Evolutionary conservation across 2,113 vertebrate genomes (phyloP).

Genomic region (Oncorhynchus mykiss): DNA sequence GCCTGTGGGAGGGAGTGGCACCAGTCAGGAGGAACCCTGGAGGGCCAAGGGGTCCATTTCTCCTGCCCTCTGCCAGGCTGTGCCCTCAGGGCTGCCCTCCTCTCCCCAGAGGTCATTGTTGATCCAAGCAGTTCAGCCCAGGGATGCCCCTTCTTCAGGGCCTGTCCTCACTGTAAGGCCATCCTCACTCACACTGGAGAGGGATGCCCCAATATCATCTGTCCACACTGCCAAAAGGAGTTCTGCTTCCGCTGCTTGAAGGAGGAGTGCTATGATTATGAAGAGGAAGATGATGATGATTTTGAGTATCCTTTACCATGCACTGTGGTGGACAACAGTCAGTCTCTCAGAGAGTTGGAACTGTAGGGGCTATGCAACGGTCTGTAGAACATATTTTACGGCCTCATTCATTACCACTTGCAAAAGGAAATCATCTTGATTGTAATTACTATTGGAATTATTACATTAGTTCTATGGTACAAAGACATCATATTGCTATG

Average conservation of each 20-base stretch:
- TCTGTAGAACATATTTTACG: background rate
- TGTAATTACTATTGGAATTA: too few species aligned
- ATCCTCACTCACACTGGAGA: constrained; percentile 43
- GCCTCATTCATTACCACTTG: background rate
- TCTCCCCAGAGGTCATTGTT: constrained; percentile 20
- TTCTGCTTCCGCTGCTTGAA: constrained; percentile 54
- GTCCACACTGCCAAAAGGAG: constrained; percentile 7
- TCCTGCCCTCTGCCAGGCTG: constrained; percentile 34
- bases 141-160: constrained; percentile 47
- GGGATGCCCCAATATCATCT: constrained; percentile 42
- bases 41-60: too few species aligned
- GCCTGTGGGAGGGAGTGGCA: constrained; percentile 44
- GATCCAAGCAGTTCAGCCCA: background rate
- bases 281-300: background rate
- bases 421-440: too few species aligned
- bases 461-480: too few species aligned
- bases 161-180: constrained; percentile 36
- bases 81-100: constrained; percentile 38
- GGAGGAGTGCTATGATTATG: background rate
- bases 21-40: background rate
- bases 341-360: constrained; percentile 8
- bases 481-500: too few species aligned
- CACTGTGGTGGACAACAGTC: constrained; percentile 32
- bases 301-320: constrained; percentile 1
- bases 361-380: background rate